Evolutionary conservation across 2,797 vertebrate species (phyloP), one percentile per base, ranked within the genome.

Genomic region (Pseudochromis fuscus): DNA sequence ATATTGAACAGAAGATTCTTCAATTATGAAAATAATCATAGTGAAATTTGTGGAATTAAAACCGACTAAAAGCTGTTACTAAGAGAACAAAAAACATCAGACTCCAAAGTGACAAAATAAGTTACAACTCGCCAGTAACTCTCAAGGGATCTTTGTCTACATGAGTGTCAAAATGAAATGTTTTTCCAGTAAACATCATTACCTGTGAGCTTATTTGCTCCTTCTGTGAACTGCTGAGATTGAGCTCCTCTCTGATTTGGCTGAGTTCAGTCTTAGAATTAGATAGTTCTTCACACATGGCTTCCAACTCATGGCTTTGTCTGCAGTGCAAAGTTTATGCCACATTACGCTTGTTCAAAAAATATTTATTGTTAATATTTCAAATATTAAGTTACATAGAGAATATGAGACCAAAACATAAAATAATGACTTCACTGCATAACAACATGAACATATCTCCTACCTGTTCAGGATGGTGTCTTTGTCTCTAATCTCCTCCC

Each of bases 401-500:
- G 16, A 77, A 62, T 38, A 6, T 50, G 35, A 28, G 4, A 45
- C 10, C 40, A 45, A 75, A 44, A 25, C 1, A 24, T 33, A 44
- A 38, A 67, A 62, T n/a, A n/a, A n/a, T 66, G 1, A 38, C 31
- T 75, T 1, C 1, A 57, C 15, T 55, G 18, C n/a, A 35, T 27
- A 42, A 48, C 6, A 19, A 40, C 33, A 61, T 28, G 5, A 51
- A 12, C 7, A 53, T 33, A 49, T 46, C 3, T 23, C 46, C 42
- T 77, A 94, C 94, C 93, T 93, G 81, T 71, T 92, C 24, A 94
- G 52, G 23, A 69, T 64, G 27, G 55, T 48, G 48, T 92, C 91
- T 83, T 83, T 88, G 57, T 91, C 89, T 84, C 85, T 83, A 3
- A 91, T 82, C 50, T 94, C 92, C 24, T 92, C 89, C 62, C 86